Conservation (phyloP, 2,113 vertebrate genomes). For the Entomyzon cyanotis region DNA sequence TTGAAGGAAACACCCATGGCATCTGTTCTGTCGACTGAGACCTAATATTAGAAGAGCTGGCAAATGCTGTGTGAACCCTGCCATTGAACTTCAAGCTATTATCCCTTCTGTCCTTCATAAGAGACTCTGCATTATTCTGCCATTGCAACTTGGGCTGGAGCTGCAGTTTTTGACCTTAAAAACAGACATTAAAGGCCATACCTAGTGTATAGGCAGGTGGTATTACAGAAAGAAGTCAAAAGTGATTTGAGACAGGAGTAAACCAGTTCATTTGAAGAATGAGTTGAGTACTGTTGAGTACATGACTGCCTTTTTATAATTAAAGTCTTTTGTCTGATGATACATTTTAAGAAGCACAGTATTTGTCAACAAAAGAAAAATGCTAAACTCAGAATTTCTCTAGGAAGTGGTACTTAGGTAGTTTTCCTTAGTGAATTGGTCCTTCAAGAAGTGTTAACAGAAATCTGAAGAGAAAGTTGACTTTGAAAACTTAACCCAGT, state of each 20-base stretch:
- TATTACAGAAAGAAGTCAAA: background rate
- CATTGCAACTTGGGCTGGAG: background rate
- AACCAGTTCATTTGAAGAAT: background rate
- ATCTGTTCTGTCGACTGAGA: background rate
- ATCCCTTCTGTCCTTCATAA: background rate
- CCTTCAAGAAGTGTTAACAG: background rate
- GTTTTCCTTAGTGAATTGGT: background rate
- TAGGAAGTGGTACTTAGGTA: background rate
- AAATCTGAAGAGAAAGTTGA: constrained; percentile 2
- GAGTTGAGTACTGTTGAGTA: background rate
- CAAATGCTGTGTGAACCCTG: background rate
- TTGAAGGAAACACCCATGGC: background rate
- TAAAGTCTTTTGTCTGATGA: background rate
- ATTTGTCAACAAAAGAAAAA: background rate
- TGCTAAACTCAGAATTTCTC: background rate
- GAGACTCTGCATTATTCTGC: background rate
- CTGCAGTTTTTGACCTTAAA: background rate
- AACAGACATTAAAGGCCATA: background rate
- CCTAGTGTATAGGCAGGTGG: background rate
- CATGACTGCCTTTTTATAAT: background rate
- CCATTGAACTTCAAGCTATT: background rate
- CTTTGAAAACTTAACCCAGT: constrained; percentile 3
- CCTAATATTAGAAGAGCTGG: background rate
- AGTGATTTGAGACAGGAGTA: background rate
- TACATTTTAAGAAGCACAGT: background rate